Evolutionary conservation across 1,140 invertebrate species (phyloP).

Genomic region (Drosophila truncata): DNA sequence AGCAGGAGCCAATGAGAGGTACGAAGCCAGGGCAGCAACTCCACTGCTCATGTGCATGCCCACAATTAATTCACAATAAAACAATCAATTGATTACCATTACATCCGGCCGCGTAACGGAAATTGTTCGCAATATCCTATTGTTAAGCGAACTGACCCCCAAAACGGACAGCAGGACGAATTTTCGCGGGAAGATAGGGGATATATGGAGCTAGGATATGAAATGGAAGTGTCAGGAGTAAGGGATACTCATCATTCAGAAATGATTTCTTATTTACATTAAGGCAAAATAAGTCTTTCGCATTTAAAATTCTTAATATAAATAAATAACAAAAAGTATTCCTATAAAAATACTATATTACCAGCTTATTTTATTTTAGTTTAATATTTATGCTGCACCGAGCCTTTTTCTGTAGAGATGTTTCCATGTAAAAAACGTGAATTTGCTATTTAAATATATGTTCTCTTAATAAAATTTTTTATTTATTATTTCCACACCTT

Average conservation of each 20-base stretch:
- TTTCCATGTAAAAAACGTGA: no score
- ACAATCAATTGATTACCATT: constrained; percentile 84
- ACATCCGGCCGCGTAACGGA: constrained; percentile 75
- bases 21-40: constrained; percentile 28
- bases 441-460: no score
- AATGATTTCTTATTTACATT: no score
- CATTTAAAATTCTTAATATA: no score
- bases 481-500: no score
- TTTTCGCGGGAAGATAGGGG: background rate
- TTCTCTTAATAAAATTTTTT: no score
- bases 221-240: constrained; percentile 1
- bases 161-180: background rate
- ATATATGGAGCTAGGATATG: background rate
- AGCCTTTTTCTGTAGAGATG: no score
- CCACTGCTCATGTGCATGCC: constrained; percentile 71
- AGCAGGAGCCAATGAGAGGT: constrained; percentile 3
- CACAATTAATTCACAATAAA: constrained; percentile 83
- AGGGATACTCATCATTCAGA: background rate
- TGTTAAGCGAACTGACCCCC: constrained; percentile 62
- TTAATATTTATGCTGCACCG: no score
- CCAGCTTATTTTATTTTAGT: no score
- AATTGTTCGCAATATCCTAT: constrained; percentile 79
- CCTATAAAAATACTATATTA: no score
- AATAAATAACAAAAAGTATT: no score
- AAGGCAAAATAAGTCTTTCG: no score